Evolutionary conservation across 1,140 invertebrate genomes (phyloP), one percentile per base, ranked within the genome.

Genomic region (Bombus haemorrhoidalis): DNA sequence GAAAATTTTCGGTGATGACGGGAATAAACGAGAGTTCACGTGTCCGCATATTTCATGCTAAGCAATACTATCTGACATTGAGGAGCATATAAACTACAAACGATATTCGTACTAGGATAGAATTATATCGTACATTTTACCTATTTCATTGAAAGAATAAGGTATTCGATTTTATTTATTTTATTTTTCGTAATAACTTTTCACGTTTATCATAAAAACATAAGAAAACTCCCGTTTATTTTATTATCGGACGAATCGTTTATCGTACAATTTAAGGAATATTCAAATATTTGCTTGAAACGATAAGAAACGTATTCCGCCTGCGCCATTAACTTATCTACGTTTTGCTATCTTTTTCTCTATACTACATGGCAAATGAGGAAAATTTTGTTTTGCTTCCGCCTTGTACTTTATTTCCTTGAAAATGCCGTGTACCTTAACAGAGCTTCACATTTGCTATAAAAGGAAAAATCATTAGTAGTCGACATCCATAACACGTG

Each of bases 231-330:
- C 53, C 37, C 28, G 34, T 53, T 53, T 34, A 37, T 41, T 66
- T 66, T 34, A 47, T 37, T 25, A 53, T 53, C 43, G 18, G 22
- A 5, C 39, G 13, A 64, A 72, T 72, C 39, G 39, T 80, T 83
- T 85, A 73, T 85, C 76, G 10, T 39, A 73, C 41, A 39, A 79
- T 59, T 59, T 47, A 32, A 37, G 28, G 25, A n/a, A 43, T 47
- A 85, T 72, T 72, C 68, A 80, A 85, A 85, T 85, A 80, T 85
- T 85, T 80, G 18, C 34, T 6, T 72, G 43, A 15, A 53, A 10
- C 22, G 47, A 84, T 84, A 79, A 47, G 34, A 72, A 80, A n/a
- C 4, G 3, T 47, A 68, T 28, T 85, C 18, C 18, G 28, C n/a
- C 12, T 62, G 3, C 64, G 72, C 15, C 39, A n/a, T 62, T 71